These are phyloP conservation scores for Tetranychus cinnabarinus DNA, from an alignment of 1,140 invertebrate species.

Conservation along the genomic window DNA sequence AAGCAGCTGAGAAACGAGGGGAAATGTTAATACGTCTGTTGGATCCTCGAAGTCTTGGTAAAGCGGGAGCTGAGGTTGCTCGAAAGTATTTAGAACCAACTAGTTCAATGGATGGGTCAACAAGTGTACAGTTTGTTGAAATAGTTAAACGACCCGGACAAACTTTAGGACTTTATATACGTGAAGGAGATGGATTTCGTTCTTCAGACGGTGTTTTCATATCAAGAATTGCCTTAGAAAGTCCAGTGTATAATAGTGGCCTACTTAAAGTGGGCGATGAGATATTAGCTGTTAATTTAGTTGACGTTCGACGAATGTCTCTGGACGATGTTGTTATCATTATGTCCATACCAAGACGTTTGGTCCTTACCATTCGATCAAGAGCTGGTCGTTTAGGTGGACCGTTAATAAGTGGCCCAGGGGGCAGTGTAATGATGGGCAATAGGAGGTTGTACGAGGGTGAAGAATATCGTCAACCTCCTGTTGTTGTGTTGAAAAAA, in stretches of 20 bases:
- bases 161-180: constrained; percentile 87
- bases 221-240: constrained; percentile 87
- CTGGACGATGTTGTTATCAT: constrained; percentile 96
- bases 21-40: constrained; percentile 82
- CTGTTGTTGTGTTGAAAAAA: constrained; percentile 9
- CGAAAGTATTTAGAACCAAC: constrained; percentile 7
- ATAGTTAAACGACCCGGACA: constrained; percentile 97
- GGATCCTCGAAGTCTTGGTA: constrained; percentile 47
- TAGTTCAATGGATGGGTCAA: constrained; percentile 8
- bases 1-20: constrained; percentile 64
- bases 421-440: background rate
- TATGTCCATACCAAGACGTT: constrained; percentile 88
- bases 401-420: no score
- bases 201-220: constrained; percentile 89
- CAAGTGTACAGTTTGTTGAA: constrained; percentile 72
- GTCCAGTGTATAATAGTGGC: constrained; percentile 82
- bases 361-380: constrained; percentile 44
- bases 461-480: background rate
- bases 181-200: constrained; percentile 83
- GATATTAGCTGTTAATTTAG: constrained; percentile 88
- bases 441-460: background rate
- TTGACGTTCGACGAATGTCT: constrained; percentile 89
- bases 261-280: constrained; percentile 94
- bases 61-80: constrained; percentile 42
- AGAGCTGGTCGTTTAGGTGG: background rate